Conservation (phyloP, 2,797 vertebrate genomes). For the Lophius americanus region DNA sequence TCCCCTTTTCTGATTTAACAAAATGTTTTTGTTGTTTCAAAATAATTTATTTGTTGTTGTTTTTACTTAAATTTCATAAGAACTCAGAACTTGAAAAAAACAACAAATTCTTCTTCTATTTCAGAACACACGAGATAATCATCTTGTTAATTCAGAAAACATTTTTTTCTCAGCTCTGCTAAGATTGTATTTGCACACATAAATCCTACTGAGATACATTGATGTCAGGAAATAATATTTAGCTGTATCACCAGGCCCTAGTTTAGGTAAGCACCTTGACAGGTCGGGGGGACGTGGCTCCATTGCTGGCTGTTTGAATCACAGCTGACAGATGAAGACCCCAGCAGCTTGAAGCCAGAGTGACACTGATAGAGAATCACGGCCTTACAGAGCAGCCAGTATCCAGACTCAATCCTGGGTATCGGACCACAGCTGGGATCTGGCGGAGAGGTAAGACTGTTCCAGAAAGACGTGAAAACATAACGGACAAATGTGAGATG, state of each 20-base stretch:
- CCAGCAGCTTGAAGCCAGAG: slow-evolving; percentile 75
- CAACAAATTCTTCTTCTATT: no score
- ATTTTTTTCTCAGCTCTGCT: background rate
- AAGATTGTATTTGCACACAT: no score
- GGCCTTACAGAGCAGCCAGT: slow-evolving; percentile 78
- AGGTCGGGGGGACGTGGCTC: slow-evolving; percentile 78
- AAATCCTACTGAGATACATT: background rate
- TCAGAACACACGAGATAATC: no score
- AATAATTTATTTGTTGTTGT: no score
- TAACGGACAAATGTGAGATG: background rate
- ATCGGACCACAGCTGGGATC: slow-evolving; percentile 79
- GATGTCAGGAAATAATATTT: background rate
- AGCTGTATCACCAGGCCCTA: background rate
- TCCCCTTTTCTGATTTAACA: no score
- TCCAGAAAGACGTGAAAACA: background rate
- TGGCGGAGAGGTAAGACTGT: slow-evolving; percentile 35
- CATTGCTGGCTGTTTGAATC: slow-evolving; percentile 73
- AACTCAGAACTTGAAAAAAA: no score
- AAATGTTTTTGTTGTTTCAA: no score
- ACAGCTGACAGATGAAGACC: slow-evolving; percentile 78
- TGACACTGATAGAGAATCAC: slow-evolving; percentile 79
- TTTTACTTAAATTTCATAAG: no score
- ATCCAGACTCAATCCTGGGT: slow-evolving; percentile 75
- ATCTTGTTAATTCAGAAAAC: no score
- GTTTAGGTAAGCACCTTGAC: slow-evolving; percentile 70